A percentile compares a stretch with the other conserved stretches of the same genome.
These are phyloP conservation scores for Eclectus roratus DNA, from an alignment of 2,113 vertebrate genomes.

Conservation along the genomic window DNA sequence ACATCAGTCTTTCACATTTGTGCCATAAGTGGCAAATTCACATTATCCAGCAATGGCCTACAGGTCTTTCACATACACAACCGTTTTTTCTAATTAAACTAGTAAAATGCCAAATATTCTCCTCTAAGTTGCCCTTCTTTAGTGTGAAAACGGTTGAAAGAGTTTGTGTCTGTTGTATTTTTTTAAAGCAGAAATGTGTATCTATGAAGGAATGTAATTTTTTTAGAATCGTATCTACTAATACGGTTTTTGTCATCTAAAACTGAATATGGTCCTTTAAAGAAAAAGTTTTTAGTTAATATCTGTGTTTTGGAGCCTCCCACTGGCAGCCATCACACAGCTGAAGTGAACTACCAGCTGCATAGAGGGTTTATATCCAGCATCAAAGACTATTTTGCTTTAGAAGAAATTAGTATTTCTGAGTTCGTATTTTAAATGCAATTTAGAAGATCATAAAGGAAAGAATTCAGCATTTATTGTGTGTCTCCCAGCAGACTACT, in stretches of 20 bases:
- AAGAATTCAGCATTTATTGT: slow-evolving; percentile 31
- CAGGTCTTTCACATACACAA: neutral
- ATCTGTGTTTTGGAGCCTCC: slow-evolving; percentile 69
- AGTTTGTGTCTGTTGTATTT: neutral
- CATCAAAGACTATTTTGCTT: slow-evolving; percentile 8
- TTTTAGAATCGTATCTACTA: neutral
- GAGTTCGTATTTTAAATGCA: slow-evolving; percentile 25
- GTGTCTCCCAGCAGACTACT: slow-evolving; percentile 52
- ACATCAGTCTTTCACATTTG: neutral
- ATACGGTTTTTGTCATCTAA: neutral
- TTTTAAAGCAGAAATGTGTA: neutral
- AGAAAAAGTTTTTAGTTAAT: slow-evolving; percentile 60
- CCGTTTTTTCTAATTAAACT: neutral
- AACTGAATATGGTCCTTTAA: slow-evolving; percentile 7
- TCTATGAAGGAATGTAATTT: neutral
- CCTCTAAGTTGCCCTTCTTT: neutral
- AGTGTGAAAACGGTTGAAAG: neutral
- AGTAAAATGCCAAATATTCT: neutral
- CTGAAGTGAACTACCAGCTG: slow-evolving; percentile 28
- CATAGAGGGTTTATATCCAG: slow-evolving; percentile 27
- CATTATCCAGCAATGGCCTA: neutral
- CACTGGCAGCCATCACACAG: slow-evolving; percentile 66
- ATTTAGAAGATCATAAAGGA: slow-evolving; percentile 47
- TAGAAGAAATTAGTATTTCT: slow-evolving; percentile 39
- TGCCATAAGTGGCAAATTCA: neutral